Base-by-base conservation (phyloP, 2,888 invertebrate species). In the Meteorus cinctellus region DNA sequence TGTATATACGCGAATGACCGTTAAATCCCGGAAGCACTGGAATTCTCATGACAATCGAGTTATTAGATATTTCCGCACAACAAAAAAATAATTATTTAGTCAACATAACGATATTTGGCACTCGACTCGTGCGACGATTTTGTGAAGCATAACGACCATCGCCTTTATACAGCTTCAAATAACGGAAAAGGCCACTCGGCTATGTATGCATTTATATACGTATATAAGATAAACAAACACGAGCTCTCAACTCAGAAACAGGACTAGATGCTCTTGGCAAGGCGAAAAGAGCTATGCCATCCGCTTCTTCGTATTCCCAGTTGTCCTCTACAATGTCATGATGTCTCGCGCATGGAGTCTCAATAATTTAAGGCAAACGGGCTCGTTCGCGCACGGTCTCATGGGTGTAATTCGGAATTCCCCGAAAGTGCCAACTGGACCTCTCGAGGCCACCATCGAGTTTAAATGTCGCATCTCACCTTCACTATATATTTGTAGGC, bases 291-390 rank as follows among this genome's bases (percentile, higher is more conserved):
- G 8, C 55, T 55, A 63, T 24, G 12, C 34, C 29, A 59, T 60
- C 48, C 19, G 19, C 19, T 55, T 68, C 59, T 74, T 68, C 41
- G 67, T 74, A 74, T 59, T 74, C 74, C 74, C 74, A 48, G 29
- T 60, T 48, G 74, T 74, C 69, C 67, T 60, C 68, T 74, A 16
- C 16, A 31, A 36, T 45, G 74, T 60, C 74, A 74, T 59, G 67
- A 65, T 75, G 72, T 72, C 68, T 78, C 75, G 55, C 76, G 78
- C 79, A 81, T 81, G 81, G 80, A 80, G 80, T 82, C 81, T 84
- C 82, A 83, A 84, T 84, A 84, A 82, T 84, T 84, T 81, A 83
- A 80, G 81, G 75, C 81, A 82, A 83, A 84, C 80, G 81, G 78
- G 75, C 71, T 76, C 59, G 74, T 67, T 67, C 62, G 62, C 75